Evolutionary conservation across 2,797 vertebrate species (phyloP).

Genomic region (Erethizon dorsatum): DNA sequence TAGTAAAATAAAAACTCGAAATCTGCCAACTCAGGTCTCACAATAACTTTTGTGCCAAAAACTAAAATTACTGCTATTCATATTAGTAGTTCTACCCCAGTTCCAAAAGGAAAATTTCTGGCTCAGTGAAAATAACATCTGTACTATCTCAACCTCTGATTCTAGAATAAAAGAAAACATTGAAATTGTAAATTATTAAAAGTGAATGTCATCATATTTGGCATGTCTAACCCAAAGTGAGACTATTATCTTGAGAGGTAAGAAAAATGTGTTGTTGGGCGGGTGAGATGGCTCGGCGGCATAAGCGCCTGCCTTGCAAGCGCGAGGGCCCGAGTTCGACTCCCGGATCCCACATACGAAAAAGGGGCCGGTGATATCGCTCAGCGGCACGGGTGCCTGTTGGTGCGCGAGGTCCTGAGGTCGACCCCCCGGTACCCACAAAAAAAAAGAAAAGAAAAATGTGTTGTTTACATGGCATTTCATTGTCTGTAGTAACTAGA

Average conservation of each 20-base stretch:
- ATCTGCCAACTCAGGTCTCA: conserved; percentile 75
- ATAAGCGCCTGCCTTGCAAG: no score
- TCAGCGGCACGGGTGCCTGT: no score
- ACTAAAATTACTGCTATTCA: conserved; percentile 59
- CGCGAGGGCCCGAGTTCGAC: no score
- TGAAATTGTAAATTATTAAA: conserved; percentile 63
- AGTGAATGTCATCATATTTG: conserved; percentile 43
- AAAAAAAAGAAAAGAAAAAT: no score
- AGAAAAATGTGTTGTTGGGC: neutral
- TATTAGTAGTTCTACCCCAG: conserved; percentile 47
- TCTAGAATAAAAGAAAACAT: conserved; percentile 41
- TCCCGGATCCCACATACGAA: no score
- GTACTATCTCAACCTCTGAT: conserved; percentile 1
- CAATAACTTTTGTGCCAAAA: conserved; percentile 76
- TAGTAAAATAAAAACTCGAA: conserved; percentile 79
- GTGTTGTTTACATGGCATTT: neutral
- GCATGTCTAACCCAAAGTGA: conserved; percentile 14
- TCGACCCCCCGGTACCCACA: no score
- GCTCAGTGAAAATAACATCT: conserved; percentile 55
- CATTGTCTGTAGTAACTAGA: conserved; percentile 25
- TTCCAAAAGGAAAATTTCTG: conserved; percentile 61
- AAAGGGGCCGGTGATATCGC: no score
- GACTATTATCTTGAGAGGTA: neutral
- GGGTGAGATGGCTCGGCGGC: no score
- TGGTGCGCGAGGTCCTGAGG: no score